phyloP scores from a whole-genome alignment of 2,113 vertebrate genomes.

The Misgurnus mizolepis region DNA sequence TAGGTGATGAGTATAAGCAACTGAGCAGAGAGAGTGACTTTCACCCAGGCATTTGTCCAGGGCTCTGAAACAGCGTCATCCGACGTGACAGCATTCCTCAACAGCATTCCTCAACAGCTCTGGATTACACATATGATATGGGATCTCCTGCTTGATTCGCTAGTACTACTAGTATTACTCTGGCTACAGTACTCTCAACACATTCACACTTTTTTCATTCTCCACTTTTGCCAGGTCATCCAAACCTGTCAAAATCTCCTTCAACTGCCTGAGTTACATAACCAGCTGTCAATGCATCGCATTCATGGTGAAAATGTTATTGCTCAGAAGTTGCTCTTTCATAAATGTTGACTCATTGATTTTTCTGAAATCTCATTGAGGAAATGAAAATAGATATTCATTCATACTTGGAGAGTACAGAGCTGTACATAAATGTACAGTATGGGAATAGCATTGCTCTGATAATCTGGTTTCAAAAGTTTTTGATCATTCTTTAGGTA shows the following conservation, averaged over 20 bases:
- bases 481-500: too few relatives aligned
- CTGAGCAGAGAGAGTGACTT: background rate
- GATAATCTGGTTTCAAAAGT: too few relatives aligned
- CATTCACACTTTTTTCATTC: background rate
- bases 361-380: too few relatives aligned
- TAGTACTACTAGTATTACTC: background rate
- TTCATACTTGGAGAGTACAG: too few relatives aligned
- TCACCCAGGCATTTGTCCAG: constrained; percentile 21
- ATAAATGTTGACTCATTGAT: too few relatives aligned
- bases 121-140: background rate
- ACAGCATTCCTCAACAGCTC: constrained; percentile 5
- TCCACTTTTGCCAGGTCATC: background rate
- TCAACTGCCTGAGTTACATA: constrained; percentile 25
- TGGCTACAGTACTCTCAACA: constrained; percentile 12
- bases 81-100: constrained; percentile 1
- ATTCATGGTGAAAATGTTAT: background rate
- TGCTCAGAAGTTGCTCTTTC: too few relatives aligned
- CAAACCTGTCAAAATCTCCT: background rate
- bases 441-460: too few relatives aligned
- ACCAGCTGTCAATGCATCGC: constrained; percentile 14
- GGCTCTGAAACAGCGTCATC: constrained; percentile 33
- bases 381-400: too few relatives aligned
- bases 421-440: too few relatives aligned
- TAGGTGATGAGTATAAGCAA: background rate
- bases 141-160: background rate